These are phyloP conservation scores for Nomia melanderi DNA, from an alignment of 1,140 invertebrate species.

Conservation along the genomic window DNA sequence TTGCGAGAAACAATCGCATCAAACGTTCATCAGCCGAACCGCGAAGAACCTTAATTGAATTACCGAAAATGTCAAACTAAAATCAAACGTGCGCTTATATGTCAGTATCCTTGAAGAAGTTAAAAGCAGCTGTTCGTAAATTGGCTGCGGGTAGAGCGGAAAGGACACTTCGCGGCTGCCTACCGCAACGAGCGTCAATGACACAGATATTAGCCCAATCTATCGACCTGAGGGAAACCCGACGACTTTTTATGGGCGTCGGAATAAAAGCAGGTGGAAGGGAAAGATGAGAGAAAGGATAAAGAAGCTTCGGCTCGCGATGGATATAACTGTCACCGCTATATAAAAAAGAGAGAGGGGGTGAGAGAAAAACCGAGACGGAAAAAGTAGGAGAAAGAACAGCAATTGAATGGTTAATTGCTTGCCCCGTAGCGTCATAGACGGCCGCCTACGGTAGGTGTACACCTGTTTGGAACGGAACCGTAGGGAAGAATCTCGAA, in stretches of 20 bases:
- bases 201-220: neutral
- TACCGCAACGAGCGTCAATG: neutral
- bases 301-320: neutral
- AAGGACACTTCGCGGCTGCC: neutral
- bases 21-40: too few relatives aligned
- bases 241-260: neutral
- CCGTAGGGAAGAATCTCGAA: conserved; percentile 25
- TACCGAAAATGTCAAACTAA: too few relatives aligned
- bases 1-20: too few relatives aligned
- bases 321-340: neutral
- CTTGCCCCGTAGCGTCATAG: neutral
- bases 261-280: neutral
- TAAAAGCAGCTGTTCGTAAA: neutral
- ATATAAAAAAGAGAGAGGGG: neutral
- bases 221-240: neutral
- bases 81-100: neutral
- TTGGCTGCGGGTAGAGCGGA: neutral
- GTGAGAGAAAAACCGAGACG: neutral
- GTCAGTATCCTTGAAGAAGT: neutral
- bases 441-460: neutral
- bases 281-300: neutral
- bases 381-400: neutral
- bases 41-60: too few relatives aligned
- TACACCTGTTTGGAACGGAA: conserved; percentile 29
- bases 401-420: conserved; percentile 1